phyloP scores from a whole-genome alignment of 2,797 vertebrate genomes.

The Catharus ustulatus region DNA sequence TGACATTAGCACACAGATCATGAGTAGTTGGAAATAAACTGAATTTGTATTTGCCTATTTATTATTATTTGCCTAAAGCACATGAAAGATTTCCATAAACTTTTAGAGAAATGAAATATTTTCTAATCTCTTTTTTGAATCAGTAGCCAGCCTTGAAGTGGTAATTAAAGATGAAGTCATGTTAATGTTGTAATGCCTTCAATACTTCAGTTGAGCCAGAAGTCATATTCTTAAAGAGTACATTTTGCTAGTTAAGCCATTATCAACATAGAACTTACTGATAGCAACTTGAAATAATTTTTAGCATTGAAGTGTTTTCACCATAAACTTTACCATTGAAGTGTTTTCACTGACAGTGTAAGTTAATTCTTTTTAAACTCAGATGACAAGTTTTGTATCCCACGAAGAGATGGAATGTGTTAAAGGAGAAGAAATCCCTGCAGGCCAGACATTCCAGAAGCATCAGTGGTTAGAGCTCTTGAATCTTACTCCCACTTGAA shows the following conservation, averaged over 20 bases:
- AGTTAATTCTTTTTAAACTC: neutral
- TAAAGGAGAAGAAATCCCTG: neutral
- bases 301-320: neutral
- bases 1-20: neutral
- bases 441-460: neutral
- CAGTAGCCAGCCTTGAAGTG: conserved; percentile 2
- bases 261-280: neutral
- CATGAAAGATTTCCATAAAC: neutral
- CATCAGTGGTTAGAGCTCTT: neutral
- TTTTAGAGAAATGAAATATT: conserved; percentile 16
- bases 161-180: conserved; percentile 55
- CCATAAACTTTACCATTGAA: neutral
- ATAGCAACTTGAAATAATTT: neutral
- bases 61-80: conserved; percentile 18
- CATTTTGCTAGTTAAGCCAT: neutral
- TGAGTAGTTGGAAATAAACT: neutral
- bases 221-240: neutral
- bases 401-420: neutral
- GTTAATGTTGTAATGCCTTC: conserved; percentile 2
- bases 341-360: neutral
- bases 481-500: neutral
- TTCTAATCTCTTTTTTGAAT: conserved; percentile 38
- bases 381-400: neutral
- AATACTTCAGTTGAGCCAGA: conserved; percentile 4
- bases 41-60: neutral